Evolutionary conservation across 1,140 invertebrate species (phyloP).

Genomic region (Chironomus tepperi): DNA sequence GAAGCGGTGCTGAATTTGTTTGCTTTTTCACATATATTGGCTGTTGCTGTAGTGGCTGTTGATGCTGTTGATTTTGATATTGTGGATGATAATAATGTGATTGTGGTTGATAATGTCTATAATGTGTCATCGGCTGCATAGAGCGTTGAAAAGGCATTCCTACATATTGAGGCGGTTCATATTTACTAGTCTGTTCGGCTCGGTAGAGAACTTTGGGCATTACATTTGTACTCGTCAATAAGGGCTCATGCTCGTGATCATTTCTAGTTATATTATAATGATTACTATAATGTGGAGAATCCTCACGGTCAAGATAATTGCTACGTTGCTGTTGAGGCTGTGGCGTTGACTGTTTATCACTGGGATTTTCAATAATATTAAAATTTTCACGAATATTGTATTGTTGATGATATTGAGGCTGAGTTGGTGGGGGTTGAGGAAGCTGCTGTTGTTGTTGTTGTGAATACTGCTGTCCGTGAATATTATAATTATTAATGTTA

Average conservation of each 20-base stretch:
- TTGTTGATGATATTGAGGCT: constrained; percentile 23
- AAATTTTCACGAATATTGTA: constrained; percentile 25
- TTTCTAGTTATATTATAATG: constrained; percentile 6
- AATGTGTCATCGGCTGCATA: not conserved
- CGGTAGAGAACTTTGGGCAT: constrained; percentile 16
- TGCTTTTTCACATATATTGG: constrained; percentile 29
- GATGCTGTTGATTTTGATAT: constrained; percentile 24
- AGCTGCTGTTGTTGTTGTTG: constrained; percentile 36
- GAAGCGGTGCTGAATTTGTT: constrained; percentile 40
- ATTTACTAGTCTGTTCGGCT: not conserved
- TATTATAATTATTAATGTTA: constrained; percentile 27
- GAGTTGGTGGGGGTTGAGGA: constrained; percentile 32
- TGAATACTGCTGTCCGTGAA: constrained; percentile 30
- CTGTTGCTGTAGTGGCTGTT: constrained; percentile 27
- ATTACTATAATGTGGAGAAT: not conserved
- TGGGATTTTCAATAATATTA: constrained; percentile 35
- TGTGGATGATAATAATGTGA: constrained; percentile 17
- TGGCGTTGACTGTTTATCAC: constrained; percentile 27
- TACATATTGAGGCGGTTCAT: constrained; percentile 3
- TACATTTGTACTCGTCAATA: constrained; percentile 15
- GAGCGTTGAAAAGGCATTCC: constrained; percentile 4
- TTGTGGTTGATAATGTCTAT: constrained; percentile 21
- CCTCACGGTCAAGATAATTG: not conserved
- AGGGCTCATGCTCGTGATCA: constrained; percentile 12
- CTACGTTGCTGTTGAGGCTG: not conserved